Evolutionary conservation across 1,140 invertebrate genomes (phyloP).

Genomic region (Brachionus angularis): DNA sequence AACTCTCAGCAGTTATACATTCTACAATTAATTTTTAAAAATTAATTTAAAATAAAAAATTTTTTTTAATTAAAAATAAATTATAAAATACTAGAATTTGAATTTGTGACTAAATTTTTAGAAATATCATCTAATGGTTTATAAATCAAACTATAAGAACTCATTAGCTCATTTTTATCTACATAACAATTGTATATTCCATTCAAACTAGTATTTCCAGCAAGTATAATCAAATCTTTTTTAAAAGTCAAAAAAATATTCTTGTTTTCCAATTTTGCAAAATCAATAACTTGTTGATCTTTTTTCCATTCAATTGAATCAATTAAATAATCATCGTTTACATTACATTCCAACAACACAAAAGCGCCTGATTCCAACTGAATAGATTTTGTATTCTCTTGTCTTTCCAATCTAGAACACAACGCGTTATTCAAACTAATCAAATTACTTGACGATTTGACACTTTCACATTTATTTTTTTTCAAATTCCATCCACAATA

Average conservation of each 20-base stretch:
- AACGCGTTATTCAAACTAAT: conserved; percentile 3
- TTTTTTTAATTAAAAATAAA: neutral
- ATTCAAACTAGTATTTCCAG: conserved; percentile 2
- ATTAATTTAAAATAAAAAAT: neutral
- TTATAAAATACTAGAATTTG: conserved; percentile 12
- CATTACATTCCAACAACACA: neutral
- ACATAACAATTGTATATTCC: conserved; percentile 34
- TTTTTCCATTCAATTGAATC: conserved; percentile 39
- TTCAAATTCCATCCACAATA: conserved; percentile 30
- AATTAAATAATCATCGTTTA: conserved; percentile 11
- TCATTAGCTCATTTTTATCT: conserved; percentile 8
- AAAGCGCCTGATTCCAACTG: neutral
- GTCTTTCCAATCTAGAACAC: conserved; percentile 4
- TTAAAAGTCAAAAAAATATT: conserved; percentile 29
- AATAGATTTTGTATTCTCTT: conserved; percentile 5
- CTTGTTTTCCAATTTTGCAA: neutral
- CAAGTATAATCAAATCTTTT: conserved; percentile 35
- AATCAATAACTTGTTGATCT: neutral
- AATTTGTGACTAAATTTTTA: neutral
- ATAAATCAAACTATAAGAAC: conserved; percentile 3
- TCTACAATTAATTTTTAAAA: neutral
- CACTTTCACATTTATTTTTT: conserved; percentile 15
- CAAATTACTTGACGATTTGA: neutral
- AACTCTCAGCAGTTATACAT: conserved; percentile 35
- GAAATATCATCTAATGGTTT: neutral